Evolutionary conservation across 2,113 vertebrate species (phyloP).

Genomic region (Scomber scombrus): DNA sequence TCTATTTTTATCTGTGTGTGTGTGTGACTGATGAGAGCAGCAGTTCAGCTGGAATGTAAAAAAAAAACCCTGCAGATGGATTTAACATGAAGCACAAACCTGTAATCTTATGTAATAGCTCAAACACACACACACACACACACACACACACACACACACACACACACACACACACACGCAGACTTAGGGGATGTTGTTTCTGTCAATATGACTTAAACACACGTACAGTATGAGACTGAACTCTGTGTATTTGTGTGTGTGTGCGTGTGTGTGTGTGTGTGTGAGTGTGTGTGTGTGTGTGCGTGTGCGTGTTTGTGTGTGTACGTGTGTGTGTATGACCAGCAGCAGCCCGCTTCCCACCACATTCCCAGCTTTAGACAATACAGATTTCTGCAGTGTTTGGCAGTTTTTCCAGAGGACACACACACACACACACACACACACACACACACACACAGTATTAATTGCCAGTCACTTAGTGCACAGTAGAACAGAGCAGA

Average conservation of each 20-base stretch:
- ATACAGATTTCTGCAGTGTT: too few relatives aligned
- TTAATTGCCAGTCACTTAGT: neutral
- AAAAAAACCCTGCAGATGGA: constrained; percentile 1
- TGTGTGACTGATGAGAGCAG: constrained; percentile 2
- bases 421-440: constrained; percentile 1
- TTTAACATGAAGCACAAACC: neutral
- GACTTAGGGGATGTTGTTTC: neutral
- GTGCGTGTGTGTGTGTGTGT: too few relatives aligned
- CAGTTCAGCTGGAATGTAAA: neutral
- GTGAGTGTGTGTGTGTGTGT: neutral
- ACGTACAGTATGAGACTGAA: neutral
- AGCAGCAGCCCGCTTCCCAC: too few relatives aligned
- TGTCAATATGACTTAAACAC: neutral
- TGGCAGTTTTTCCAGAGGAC: neutral
- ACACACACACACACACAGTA: constrained; percentile 6
- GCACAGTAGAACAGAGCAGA: neutral
- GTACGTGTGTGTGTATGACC: too few relatives aligned
- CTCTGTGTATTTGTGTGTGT: too few relatives aligned
- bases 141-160: neutral
- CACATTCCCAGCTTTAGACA: too few relatives aligned
- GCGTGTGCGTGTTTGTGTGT: neutral
- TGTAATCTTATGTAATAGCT: constrained; percentile 41
- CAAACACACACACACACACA: neutral
- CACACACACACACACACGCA: neutral
- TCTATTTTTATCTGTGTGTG: constrained; percentile 21